Percentiles rank a stretch among this genome's conserved stretches.
Evolutionary conservation across 2,888 invertebrate genomes (phyloP).

Genomic region (Melinaea marsaeus): DNA sequence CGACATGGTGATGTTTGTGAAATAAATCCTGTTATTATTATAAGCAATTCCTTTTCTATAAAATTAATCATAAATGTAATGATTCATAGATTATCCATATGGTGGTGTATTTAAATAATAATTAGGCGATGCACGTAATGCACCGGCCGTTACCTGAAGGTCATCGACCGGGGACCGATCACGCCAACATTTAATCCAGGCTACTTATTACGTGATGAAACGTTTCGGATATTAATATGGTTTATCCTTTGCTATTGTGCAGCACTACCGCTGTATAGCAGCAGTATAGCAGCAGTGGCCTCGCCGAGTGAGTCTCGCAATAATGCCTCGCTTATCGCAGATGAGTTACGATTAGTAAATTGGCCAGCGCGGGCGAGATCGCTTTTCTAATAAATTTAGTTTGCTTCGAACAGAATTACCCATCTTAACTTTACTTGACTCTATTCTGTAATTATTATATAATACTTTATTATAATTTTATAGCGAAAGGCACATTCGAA

Average conservation of each 20-base stretch:
- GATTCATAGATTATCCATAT: not conserved
- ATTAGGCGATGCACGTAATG: constrained; percentile 8
- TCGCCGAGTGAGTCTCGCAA: constrained; percentile 30
- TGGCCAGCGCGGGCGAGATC: constrained; percentile 62
- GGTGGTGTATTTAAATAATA: not conserved
- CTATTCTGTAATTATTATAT: constrained; percentile 12
- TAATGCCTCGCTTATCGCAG: constrained; percentile 56
- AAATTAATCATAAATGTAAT: not conserved
- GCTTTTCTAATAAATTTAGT: constrained; percentile 64
- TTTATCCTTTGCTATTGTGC: constrained; percentile 5
- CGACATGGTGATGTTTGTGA: too few relatives aligned
- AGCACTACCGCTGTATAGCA: constrained; percentile 16
- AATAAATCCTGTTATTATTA: too few relatives aligned
- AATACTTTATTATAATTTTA: not conserved
- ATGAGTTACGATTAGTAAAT: constrained; percentile 72
- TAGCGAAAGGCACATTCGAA: not conserved
- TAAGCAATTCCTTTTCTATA: not conserved
- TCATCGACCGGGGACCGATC: constrained; percentile 16
- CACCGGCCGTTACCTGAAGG: constrained; percentile 9
- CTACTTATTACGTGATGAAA: constrained; percentile 17
- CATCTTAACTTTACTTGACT: constrained; percentile 27
- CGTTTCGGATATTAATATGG: constrained; percentile 18
- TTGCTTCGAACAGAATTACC: constrained; percentile 44
- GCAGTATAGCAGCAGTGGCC: constrained; percentile 10
- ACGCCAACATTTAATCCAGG: constrained; percentile 20